These are phyloP conservation scores for Anastrepha obliqua DNA, from an alignment of 1,140 invertebrate genomes.

Conservation along the genomic window DNA sequence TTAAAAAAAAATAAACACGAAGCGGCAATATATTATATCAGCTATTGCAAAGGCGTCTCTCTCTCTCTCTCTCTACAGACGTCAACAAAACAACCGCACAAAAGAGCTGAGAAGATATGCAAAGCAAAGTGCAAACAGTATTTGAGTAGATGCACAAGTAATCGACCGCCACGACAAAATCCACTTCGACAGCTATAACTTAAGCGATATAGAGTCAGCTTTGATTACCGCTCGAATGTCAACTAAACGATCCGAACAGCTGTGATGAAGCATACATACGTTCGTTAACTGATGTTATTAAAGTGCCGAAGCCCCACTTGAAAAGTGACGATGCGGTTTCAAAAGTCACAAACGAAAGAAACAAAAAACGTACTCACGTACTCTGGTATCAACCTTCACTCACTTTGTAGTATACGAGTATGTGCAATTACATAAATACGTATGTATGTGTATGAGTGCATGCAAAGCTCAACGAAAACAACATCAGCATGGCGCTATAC, in stretches of 20 bases:
- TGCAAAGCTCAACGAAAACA: too few relatives aligned
- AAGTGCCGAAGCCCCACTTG: constrained; percentile 16
- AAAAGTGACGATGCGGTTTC: background rate
- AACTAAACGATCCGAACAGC: constrained; percentile 16
- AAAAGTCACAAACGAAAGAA: background rate
- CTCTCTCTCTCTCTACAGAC: background rate
- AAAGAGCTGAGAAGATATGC: too few relatives aligned
- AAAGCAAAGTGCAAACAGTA: too few relatives aligned
- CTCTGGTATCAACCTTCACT: too few relatives aligned
- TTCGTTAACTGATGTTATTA: background rate
- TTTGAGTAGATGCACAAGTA: background rate
- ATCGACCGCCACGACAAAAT: background rate
- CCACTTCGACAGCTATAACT: background rate
- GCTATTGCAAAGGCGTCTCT: background rate
- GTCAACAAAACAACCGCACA: background rate
- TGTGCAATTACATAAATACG: too few relatives aligned
- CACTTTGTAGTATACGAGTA: too few relatives aligned
- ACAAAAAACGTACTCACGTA: too few relatives aligned
- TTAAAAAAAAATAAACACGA: background rate
- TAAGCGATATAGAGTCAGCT: background rate
- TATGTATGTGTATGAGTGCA: too few relatives aligned
- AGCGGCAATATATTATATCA: background rate
- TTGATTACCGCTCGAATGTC: constrained; percentile 35
- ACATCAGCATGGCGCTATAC: too few relatives aligned
- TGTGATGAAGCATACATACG: background rate